Conservation (phyloP, 2,888 invertebrate species). For the Hoplodrina ambigua region DNA sequence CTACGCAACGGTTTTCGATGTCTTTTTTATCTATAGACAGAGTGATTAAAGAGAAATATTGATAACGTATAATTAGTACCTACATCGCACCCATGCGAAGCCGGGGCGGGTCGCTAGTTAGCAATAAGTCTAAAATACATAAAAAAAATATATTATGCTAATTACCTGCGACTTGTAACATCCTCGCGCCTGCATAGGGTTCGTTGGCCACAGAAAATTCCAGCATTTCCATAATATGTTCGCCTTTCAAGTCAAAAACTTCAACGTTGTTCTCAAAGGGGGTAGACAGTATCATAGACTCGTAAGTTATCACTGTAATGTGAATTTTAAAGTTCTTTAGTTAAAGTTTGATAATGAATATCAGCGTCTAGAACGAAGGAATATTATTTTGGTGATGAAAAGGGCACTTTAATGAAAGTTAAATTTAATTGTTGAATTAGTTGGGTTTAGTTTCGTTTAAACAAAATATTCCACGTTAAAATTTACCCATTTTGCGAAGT, state of each 20-base stretch:
- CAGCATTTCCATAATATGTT: constrained; percentile 91
- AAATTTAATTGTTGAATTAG: background rate
- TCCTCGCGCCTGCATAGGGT: constrained; percentile 83
- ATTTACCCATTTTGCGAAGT: too few relatives aligned
- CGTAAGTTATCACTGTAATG: constrained; percentile 92
- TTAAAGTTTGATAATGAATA: constrained; percentile 23
- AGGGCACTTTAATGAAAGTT: constrained; percentile 4
- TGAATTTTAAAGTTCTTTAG: constrained; percentile 25
- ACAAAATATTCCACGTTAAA: background rate
- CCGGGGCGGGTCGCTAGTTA: too few relatives aligned
- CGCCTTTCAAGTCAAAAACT: constrained; percentile 93
- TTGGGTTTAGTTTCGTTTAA: background rate
- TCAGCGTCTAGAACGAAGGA: constrained; percentile 26
- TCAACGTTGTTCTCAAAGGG: constrained; percentile 95
- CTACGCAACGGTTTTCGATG: too few relatives aligned
- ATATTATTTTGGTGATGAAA: constrained; percentile 22
- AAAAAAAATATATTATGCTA: constrained; percentile 6
- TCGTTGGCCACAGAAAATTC: constrained; percentile 89
- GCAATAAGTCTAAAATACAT: background rate
- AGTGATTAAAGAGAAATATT: too few relatives aligned
- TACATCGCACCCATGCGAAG: too few relatives aligned
- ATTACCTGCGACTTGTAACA: constrained; percentile 91
- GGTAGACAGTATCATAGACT: constrained; percentile 92
- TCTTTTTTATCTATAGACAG: too few relatives aligned
- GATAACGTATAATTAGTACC: too few relatives aligned